phyloP scores from a whole-genome alignment of 2,888 invertebrate genomes.

The Eupithecia centaureata region DNA sequence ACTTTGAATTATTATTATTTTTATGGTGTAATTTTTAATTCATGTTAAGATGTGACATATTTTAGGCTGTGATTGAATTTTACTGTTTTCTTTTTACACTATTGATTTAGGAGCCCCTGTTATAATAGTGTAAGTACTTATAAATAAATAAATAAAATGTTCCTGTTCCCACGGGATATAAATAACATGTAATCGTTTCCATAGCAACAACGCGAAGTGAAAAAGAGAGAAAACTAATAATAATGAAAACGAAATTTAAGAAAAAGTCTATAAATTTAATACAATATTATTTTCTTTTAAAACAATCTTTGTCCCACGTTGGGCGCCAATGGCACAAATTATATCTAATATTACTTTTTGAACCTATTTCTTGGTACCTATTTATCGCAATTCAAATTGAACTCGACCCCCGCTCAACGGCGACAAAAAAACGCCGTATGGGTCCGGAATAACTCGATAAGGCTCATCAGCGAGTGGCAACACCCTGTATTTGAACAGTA shows the following conservation, averaged over 20 bases:
- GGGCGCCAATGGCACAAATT: neutral
- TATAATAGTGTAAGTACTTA: no score
- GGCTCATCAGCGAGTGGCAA: constrained; percentile 51
- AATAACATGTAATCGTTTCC: no score
- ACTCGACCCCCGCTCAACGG: constrained; percentile 59
- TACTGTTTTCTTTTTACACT: no score
- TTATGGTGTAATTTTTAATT: no score
- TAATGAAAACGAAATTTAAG: neutral
- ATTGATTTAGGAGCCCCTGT: no score
- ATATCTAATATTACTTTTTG: neutral
- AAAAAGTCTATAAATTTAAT: neutral
- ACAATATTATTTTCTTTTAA: neutral
- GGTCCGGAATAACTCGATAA: constrained; percentile 52
- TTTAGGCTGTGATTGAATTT: no score
- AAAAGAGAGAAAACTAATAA: neutral
- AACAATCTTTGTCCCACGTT: neutral
- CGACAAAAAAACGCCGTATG: constrained; percentile 58
- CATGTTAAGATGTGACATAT: no score
- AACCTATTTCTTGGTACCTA: neutral
- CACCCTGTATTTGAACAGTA: constrained; percentile 58
- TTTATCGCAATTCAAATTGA: constrained; percentile 58
- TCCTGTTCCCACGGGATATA: no score
- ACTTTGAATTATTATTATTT: no score
- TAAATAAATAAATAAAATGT: no score
- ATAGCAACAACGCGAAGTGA: no score